These are phyloP conservation scores for Caenorhabditis doughertyi DNA, from an alignment of 2,888 invertebrate species.

Conservation along the genomic window DNA sequence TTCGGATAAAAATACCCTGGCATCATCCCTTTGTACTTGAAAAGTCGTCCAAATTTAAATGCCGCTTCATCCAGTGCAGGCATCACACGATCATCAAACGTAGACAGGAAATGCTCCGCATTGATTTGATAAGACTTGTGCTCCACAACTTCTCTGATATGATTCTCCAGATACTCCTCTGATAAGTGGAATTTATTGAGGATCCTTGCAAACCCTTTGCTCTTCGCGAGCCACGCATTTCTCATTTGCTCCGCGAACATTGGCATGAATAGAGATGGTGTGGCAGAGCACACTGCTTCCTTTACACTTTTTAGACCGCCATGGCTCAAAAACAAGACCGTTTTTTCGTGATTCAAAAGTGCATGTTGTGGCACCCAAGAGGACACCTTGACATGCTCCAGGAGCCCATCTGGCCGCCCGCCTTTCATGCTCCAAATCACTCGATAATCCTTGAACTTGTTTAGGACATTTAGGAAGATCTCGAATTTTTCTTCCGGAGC, in stretches of 20 bases:
- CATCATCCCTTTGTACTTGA: constrained; percentile 57
- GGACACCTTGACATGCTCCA: constrained; percentile 47
- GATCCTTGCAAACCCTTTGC: constrained; percentile 59
- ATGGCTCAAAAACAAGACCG: constrained; percentile 63
- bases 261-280: constrained; percentile 64
- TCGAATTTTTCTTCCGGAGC: constrained; percentile 53
- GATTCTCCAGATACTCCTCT: constrained; percentile 35
- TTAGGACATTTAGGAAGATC: constrained; percentile 45
- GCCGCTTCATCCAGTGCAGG: constrained; percentile 51
- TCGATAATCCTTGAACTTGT: constrained; percentile 42
- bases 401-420: constrained; percentile 27
- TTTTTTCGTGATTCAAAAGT: constrained; percentile 50
- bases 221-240: constrained; percentile 62
- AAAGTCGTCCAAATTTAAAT: constrained; percentile 47
- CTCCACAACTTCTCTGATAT: constrained; percentile 52
- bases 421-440: constrained; percentile 61
- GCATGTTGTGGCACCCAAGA: constrained; percentile 61
- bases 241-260: constrained; percentile 67
- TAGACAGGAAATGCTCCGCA: constrained; percentile 46
- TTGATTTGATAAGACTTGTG: constrained; percentile 43
- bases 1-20: constrained; percentile 57
- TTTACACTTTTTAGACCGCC: constrained; percentile 65
- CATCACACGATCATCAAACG: constrained; percentile 56
- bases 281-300: constrained; percentile 61
- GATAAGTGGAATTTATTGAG: constrained; percentile 58